Base-by-base conservation (phyloP, 2,113 vertebrate genomes). In the Pedionomus torquatus region DNA sequence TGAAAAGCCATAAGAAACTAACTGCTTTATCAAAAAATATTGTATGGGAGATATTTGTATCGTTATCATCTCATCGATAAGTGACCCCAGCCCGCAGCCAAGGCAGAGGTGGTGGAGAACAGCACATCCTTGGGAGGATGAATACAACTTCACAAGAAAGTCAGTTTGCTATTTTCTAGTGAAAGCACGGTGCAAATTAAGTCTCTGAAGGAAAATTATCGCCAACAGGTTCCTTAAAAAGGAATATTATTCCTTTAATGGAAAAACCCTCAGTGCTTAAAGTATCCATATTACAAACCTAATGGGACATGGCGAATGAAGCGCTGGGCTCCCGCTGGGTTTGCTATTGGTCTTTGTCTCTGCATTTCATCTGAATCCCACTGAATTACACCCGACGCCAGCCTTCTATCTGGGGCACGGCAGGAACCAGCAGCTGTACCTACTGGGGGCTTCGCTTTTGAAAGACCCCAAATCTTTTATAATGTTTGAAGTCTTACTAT, bases 91-190 rank as follows among this genome's bases (percentile, higher is more conserved):
- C 10, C 41, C 31, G 21, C 11, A 43, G 66, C 17, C 52, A 26
- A 65, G 43, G 48, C 61, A 66, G 14, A 87, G 20, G 26, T 3
- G 26, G 17, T 39, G 28, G 43, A 71, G 35, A 72, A 58, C 46
- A 23, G 21, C 6, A 0, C 1, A 1, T 65, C 39, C 23, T 24
- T 0, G 1, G n/a, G 5, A 31, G 25, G 41, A 37, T 44, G 41
- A 84, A 54, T 18, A 48, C 20, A 90, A 11, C 24, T 20, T 26
- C 44, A 57, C 28, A 4, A 33, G 31, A 44, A 80, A 58, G 12
- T 2, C 43, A 25, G 10, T 30, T 69, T 66, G 49, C 10, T 75
- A 6, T 49, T 93, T 95, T 68, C 43, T 26, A 25, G 20, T 30
- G n/a, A 35, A 88, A 92, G 4, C 39, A 24, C 0, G 0, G 46